These are phyloP conservation scores for Trialeurodes vaporariorum DNA, from an alignment of 1,140 invertebrate species.

Conservation along the genomic window DNA sequence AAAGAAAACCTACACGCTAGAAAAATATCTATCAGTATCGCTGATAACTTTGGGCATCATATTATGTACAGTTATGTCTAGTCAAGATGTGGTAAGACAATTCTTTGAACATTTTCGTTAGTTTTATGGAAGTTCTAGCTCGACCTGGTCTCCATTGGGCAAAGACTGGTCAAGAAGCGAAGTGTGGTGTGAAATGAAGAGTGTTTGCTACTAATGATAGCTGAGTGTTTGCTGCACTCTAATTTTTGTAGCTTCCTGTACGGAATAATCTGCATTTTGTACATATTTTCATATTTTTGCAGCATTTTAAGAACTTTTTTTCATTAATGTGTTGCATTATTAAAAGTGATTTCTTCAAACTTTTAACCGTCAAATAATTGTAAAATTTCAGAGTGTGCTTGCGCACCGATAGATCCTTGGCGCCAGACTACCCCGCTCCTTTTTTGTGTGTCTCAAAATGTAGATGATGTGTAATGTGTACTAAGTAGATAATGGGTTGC, in stretches of 20 bases:
- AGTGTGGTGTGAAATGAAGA: constrained; percentile 80
- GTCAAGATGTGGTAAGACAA: constrained; percentile 44
- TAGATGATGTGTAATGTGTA: too few species aligned
- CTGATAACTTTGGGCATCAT: constrained; percentile 88
- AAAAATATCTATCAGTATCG: constrained; percentile 83
- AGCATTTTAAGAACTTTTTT: too few species aligned
- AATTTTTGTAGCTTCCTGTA: constrained; percentile 68
- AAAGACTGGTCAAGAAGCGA: constrained; percentile 76
- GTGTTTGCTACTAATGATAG: constrained; percentile 83
- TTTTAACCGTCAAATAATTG: too few species aligned
- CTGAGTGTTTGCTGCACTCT: constrained; percentile 85
- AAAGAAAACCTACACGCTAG: constrained; percentile 67
- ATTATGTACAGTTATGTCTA: constrained; percentile 83
- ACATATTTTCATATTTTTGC: too few species aligned
- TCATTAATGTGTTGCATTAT: too few species aligned
- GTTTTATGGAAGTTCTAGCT: constrained; percentile 58
- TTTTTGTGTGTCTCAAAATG: too few species aligned
- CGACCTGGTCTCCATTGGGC: constrained; percentile 93
- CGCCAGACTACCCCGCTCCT: too few species aligned
- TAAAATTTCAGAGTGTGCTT: too few species aligned
- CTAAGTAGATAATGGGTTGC: too few species aligned
- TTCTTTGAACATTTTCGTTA: background rate
- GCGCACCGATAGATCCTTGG: too few species aligned
- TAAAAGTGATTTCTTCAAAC: too few species aligned
- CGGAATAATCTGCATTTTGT: constrained; percentile 22